These are phyloP conservation scores for Cephus rjabovi DNA, from an alignment of 2,888 invertebrate species.

Conservation along the genomic window DNA sequence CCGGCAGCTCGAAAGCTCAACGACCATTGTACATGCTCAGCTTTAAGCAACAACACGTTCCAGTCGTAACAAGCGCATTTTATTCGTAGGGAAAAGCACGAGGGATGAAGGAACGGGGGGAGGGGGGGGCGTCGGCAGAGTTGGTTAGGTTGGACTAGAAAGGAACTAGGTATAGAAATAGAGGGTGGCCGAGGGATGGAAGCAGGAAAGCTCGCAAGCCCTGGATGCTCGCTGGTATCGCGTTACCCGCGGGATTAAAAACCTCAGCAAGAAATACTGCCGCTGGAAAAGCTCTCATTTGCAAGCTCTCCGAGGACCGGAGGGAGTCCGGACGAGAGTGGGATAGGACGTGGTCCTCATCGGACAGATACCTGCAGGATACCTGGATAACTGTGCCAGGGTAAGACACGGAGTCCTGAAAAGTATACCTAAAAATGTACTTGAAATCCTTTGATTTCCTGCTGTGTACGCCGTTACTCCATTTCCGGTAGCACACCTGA, in stretches of 20 bases:
- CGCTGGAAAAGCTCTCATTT: conserved; percentile 57
- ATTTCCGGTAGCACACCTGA: too few species aligned
- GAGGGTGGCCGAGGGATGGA: not conserved
- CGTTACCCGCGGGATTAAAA: conserved; percentile 57
- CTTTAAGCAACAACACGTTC: conserved; percentile 32
- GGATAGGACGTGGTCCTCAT: too few species aligned
- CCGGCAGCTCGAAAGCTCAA: too few species aligned
- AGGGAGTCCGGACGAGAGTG: too few species aligned
- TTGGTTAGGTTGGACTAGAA: too few species aligned
- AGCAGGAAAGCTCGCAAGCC: conserved; percentile 24
- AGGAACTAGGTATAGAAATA: not conserved
- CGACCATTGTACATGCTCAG: conserved; percentile 35
- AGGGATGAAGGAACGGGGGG: not conserved
- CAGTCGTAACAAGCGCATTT: conserved; percentile 29
- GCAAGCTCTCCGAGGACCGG: conserved; percentile 38
- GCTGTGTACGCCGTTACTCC: too few species aligned
- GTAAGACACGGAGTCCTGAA: too few species aligned
- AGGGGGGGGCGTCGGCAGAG: too few species aligned
- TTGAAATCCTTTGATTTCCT: too few species aligned
- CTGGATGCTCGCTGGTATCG: conserved; percentile 39
- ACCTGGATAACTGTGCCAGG: too few species aligned
- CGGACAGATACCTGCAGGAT: too few species aligned
- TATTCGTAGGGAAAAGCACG: conserved; percentile 17
- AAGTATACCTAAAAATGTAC: too few species aligned
- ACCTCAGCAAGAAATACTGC: conserved; percentile 57